These are phyloP conservation scores for Sarcophilus harrisii DNA, from an alignment of 2,797 vertebrate species.

Conservation along the genomic window DNA sequence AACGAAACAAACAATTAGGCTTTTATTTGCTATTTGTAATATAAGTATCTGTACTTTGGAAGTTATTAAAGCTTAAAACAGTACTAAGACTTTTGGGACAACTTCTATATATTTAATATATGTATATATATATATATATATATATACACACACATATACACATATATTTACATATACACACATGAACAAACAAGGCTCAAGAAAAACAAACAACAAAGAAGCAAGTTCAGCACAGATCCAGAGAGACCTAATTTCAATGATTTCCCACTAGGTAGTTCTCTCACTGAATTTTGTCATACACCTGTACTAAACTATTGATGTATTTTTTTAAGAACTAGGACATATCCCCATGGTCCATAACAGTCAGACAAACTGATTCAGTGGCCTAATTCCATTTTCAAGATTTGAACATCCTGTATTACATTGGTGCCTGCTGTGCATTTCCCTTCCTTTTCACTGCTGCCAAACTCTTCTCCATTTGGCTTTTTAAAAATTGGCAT, in stretches of 20 bases:
- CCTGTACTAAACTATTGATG: slow-evolving; percentile 64
- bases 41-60: not conserved
- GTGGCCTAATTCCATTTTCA: slow-evolving; percentile 78
- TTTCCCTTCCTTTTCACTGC: slow-evolving; percentile 75
- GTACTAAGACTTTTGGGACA: not conserved
- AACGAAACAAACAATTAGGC: not conserved
- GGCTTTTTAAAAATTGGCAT: slow-evolving; percentile 75
- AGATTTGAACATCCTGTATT: slow-evolving; percentile 74
- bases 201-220: slow-evolving; percentile 57
- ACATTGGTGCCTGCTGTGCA: slow-evolving; percentile 72
- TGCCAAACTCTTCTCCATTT: slow-evolving; percentile 73
- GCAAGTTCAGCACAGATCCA: slow-evolving; percentile 74
- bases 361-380: slow-evolving; percentile 77
- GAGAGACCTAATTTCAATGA: slow-evolving; percentile 64
- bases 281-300: not conserved
- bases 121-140: not conserved
- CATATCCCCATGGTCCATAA: slow-evolving; percentile 73
- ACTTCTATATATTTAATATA: not conserved
- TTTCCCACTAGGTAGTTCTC: slow-evolving; percentile 63
- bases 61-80: slow-evolving; percentile 1
- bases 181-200: not conserved
- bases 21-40: not conserved
- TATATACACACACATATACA: not conserved
- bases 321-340: slow-evolving; percentile 70
- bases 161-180: not conserved